Evolutionary conservation across 2,113 vertebrate genomes (phyloP).

Genomic region (Vicugna pacos): DNA sequence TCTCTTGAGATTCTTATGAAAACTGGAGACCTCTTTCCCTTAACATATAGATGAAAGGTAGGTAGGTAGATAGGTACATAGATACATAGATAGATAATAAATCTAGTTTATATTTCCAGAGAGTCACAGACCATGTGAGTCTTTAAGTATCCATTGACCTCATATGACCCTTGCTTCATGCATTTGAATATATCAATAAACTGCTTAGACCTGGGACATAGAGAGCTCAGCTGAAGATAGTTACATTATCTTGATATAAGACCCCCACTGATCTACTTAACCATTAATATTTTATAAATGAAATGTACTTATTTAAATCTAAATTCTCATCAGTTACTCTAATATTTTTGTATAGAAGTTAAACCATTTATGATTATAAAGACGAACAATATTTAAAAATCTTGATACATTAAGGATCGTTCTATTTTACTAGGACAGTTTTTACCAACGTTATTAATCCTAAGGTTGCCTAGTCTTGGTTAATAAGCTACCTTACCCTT

Average conservation of each 20-base stretch:
- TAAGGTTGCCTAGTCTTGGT: not conserved
- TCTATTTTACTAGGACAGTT: not conserved
- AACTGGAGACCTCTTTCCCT: not conserved
- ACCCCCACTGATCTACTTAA: not conserved
- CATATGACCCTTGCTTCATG: not conserved
- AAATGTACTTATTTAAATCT: constrained; percentile 29
- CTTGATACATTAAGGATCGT: not conserved
- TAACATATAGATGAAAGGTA: not conserved
- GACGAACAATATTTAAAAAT: not conserved
- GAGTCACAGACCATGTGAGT: not conserved
- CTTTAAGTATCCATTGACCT: not conserved
- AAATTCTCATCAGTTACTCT: not conserved
- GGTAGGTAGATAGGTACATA: not conserved
- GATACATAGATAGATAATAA: not conserved
- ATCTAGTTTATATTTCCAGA: not conserved
- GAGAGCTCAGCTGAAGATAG: not conserved
- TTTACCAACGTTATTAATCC: not conserved
- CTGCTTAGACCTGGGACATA: not conserved
- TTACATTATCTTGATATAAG: not conserved
- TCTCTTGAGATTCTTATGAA: not conserved
- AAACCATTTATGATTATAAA: not conserved
- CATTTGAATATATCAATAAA: not conserved
- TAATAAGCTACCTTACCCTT: not conserved
- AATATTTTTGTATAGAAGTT: not conserved
- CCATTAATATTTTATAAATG: not conserved